Percentiles rank a stretch among this genome's conserved stretches.
phyloP scores from a whole-genome alignment of 2,888 invertebrate genomes.

The Cremastobaeus sp. region DNA sequence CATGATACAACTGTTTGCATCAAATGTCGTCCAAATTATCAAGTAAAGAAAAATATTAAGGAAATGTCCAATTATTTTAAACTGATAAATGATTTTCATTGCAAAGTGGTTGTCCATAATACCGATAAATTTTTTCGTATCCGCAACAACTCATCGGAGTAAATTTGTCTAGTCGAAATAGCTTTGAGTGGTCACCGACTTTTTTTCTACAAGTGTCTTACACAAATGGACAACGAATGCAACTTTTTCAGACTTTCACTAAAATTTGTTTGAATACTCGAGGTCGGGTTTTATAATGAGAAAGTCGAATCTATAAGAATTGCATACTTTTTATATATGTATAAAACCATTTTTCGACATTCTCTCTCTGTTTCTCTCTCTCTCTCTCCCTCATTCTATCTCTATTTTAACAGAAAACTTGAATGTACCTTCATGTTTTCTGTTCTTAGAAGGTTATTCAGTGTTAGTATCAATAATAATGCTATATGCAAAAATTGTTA shows the following conservation, averaged over 20 bases:
- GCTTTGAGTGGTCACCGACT: conserved; percentile 38
- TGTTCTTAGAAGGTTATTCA: conserved; percentile 1
- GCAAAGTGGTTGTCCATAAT: not conserved
- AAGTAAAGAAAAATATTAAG: conserved; percentile 1
- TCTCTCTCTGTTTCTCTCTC: not conserved
- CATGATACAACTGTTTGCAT: conserved; percentile 14
- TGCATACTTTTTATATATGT: not conserved
- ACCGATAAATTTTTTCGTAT: conserved; percentile 19
- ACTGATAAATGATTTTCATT: not conserved
- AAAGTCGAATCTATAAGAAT: not conserved
- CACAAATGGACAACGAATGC: conserved; percentile 64
- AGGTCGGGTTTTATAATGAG: conserved; percentile 29
- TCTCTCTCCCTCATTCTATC: too few species aligned
- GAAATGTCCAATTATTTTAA: not conserved
- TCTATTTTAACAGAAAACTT: conserved; percentile 1
- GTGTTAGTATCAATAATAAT: conserved; percentile 2
- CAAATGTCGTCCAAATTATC: conserved; percentile 12
- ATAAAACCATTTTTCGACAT: not conserved
- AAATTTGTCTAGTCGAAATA: conserved; percentile 57
- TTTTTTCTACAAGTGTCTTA: conserved; percentile 64
- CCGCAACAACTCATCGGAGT: conserved; percentile 32
- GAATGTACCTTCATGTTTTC: conserved; percentile 2
- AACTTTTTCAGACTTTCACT: conserved; percentile 47
- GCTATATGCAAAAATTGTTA: not conserved
- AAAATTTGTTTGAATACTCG: conserved; percentile 20